These are phyloP conservation scores for Chamaetylas fuelleborni DNA, from an alignment of 2,113 vertebrate species.

Conservation along the genomic window DNA sequence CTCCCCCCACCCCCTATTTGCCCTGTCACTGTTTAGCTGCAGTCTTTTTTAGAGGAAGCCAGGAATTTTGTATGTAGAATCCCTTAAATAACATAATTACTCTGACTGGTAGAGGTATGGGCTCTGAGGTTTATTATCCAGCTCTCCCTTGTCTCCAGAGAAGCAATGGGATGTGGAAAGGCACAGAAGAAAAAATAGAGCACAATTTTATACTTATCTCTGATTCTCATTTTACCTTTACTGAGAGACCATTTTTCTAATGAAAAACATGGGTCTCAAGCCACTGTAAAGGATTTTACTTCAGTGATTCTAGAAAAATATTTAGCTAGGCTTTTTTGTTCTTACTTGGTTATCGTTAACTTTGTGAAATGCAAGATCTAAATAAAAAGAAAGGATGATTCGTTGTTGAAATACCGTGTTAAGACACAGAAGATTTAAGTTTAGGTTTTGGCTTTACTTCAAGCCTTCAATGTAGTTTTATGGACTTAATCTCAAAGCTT, in stretches of 20 bases:
- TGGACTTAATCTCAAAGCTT: background rate
- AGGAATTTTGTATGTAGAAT: background rate
- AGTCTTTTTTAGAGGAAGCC: background rate
- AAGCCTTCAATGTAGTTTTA: background rate
- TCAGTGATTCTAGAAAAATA: background rate
- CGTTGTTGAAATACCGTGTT: background rate
- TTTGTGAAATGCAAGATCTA: background rate
- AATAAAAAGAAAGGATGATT: background rate
- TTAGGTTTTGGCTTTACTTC: background rate
- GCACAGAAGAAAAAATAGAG: background rate
- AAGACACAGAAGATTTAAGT: background rate
- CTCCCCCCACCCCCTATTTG: fast-evolving
- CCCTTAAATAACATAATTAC: background rate
- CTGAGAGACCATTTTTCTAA: background rate
- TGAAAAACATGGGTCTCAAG: background rate
- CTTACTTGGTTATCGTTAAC: background rate
- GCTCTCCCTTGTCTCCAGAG: background rate
- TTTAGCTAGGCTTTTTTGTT: background rate
- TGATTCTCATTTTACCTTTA: background rate
- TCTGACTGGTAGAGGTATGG: background rate
- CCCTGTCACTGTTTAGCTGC: background rate
- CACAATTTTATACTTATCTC: background rate
- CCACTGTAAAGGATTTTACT: background rate
- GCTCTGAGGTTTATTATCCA: background rate
- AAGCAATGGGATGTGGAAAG: background rate